These are phyloP conservation scores for Adelges cooleyi DNA, from an alignment of 1,140 invertebrate genomes.

Conservation along the genomic window DNA sequence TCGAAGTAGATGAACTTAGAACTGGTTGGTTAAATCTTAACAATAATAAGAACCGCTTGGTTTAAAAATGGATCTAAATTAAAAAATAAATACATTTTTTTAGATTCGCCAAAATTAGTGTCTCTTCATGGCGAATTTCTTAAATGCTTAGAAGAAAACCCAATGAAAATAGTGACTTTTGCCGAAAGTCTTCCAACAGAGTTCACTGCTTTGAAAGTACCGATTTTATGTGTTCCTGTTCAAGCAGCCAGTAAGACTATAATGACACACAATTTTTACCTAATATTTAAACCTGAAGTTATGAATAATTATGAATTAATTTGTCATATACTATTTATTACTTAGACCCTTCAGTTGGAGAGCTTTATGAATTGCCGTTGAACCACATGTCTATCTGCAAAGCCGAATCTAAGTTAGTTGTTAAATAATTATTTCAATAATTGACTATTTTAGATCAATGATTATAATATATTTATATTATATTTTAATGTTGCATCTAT, in stretches of 20 bases:
- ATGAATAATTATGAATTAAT: no score
- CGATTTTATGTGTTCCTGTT: conserved; percentile 33
- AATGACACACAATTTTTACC: conserved; percentile 7
- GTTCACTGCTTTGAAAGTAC: conserved; percentile 31
- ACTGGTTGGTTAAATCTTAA: conserved; percentile 54
- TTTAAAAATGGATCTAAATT: no score
- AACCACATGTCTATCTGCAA: conserved; percentile 61
- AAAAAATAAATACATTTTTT: no score
- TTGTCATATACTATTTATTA: no score
- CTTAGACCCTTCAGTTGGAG: conserved; percentile 52
- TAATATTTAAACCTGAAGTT: not conserved
- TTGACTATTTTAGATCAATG: no score
- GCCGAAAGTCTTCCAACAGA: conserved; percentile 32
- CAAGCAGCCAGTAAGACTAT: conserved; percentile 31
- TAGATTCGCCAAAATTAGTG: conserved; percentile 53
- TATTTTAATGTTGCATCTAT: no score
- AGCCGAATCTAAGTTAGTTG: conserved; percentile 38
- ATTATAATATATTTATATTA: no score
- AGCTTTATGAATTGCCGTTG: conserved; percentile 49
- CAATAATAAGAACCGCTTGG: no score
- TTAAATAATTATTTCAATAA: no score
- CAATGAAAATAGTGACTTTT: conserved; percentile 45
- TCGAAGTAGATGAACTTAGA: conserved; percentile 66
- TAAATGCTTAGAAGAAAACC: conserved; percentile 42
- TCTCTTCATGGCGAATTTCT: conserved; percentile 54